Evolutionary conservation across 2,797 vertebrate species (phyloP).

Genomic region (Bovichtus variegatus): DNA sequence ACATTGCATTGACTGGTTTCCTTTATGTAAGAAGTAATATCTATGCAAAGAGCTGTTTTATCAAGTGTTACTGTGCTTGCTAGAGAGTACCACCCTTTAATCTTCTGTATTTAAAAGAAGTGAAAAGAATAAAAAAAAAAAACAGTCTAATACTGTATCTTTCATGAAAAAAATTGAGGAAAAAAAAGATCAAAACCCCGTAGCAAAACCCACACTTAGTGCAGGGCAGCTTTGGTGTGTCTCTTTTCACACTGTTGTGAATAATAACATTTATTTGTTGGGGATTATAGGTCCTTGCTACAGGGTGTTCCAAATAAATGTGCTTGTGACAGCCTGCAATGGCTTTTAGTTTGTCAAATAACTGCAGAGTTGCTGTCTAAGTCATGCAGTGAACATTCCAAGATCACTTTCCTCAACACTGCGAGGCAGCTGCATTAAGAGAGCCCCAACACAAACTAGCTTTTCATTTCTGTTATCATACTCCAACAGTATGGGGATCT

Average conservation of each 20-base stretch:
- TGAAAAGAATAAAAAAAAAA: conserved; percentile 69
- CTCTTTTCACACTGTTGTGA: conserved; percentile 74
- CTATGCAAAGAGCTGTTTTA: conserved; percentile 71
- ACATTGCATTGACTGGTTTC: conserved; percentile 54
- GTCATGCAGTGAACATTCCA: conserved; percentile 71
- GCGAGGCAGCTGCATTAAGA: conserved; percentile 69
- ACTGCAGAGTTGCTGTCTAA: conserved; percentile 73
- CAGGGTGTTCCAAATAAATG: conserved; percentile 75
- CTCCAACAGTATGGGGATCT: conserved; percentile 83
- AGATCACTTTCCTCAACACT: conserved; percentile 76
- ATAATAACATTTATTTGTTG: conserved; percentile 79
- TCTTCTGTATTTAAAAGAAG: conserved; percentile 68
- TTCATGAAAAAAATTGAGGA: conserved; percentile 43
- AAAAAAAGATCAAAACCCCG: conserved; percentile 57
- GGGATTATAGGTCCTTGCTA: conserved; percentile 78
- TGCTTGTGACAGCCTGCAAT: conserved; percentile 72
- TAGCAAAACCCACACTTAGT: conserved; percentile 68
- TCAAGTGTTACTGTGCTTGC: conserved; percentile 60
- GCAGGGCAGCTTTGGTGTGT: conserved; percentile 68
- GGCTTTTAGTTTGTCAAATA: conserved; percentile 79
- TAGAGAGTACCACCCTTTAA: conserved; percentile 57
- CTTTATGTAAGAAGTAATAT: conserved; percentile 66
- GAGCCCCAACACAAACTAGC: conserved; percentile 76
- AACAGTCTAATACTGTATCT: conserved; percentile 67
- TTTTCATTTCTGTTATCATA: conserved; percentile 83